Evolutionary conservation across 2,888 invertebrate species (phyloP).

Genomic region (Lasioglossum oenotherae): DNA sequence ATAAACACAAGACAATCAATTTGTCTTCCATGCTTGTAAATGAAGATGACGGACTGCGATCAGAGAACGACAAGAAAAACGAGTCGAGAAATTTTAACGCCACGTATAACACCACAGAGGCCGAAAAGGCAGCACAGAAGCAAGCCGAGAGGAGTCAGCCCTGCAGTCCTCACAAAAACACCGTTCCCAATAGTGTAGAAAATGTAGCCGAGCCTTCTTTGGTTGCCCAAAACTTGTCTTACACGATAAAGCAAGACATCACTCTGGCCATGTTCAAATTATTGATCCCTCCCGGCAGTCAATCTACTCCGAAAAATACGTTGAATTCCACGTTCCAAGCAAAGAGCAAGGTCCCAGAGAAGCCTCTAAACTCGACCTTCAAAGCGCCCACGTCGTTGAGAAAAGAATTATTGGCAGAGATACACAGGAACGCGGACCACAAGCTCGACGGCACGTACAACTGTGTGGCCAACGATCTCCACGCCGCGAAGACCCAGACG

Average conservation of each 20-base stretch:
- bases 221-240: background rate
- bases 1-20: constrained; percentile 21
- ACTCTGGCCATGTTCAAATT: constrained; percentile 60
- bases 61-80: constrained; percentile 32
- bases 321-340: constrained; percentile 40
- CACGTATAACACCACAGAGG: constrained; percentile 18
- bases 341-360: constrained; percentile 35
- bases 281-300: constrained; percentile 32
- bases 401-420: constrained; percentile 75
- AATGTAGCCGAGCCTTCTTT: background rate
- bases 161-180: background rate
- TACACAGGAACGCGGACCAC: constrained; percentile 66
- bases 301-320: constrained; percentile 50
- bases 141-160: constrained; percentile 6
- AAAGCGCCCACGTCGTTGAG: constrained; percentile 70
- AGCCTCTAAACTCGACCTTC: constrained; percentile 37
- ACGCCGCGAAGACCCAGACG: constrained; percentile 21
- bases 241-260: constrained; percentile 1
- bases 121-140: background rate
- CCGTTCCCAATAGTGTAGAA: background rate
- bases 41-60: constrained; percentile 40
- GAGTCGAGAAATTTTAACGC: constrained; percentile 23
- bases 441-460: constrained; percentile 70
- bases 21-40: constrained; percentile 65
- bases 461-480: constrained; percentile 53